Evolutionary conservation across 2,113 vertebrate species (phyloP), one percentile per base, ranked within the genome.

Genomic region (Gadus macrocephalus): DNA sequence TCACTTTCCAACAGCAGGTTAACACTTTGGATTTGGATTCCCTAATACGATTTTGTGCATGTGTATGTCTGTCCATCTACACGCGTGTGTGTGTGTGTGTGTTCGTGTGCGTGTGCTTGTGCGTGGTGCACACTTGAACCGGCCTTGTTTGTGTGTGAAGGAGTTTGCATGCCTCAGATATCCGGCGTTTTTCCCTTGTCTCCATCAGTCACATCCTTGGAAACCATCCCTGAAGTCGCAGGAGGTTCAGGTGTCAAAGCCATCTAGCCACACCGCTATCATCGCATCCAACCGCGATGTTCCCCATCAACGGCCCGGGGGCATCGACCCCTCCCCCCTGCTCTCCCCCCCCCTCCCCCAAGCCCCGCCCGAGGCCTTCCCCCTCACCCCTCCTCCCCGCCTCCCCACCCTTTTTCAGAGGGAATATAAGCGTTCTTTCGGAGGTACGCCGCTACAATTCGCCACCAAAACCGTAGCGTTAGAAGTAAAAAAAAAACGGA

Each of bases 351-450:
- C 22, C n/a, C 59, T 56, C 60, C 62, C 74, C 77, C 42, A 49
- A 25, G 25, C 73, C 25, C 16, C 67, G 16, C 20, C 62, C 17
- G 16, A 63, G 63, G 15, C 61, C 22, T 38, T 22, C 20, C 61
- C 66, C 71, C 71, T 65, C 62, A 6, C 16, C 22, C 55, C 15
- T 17, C 55, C 25, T 62, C 27, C n/a, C 19, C 67, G 73, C 55
- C 16, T 79, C 80, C 68, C 62, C 31, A 71, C 63, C 77, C 67
- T 78, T 55, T 68, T 53, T 25, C 42, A 49, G 68, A 83, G 76
- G 79, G 83, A 78, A 92, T 92, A 92, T 92, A 83, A 91, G 83
- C 5, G 74, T 71, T 58, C 68, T 66, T 60, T 62, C 19, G 28
- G 76, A 70, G 8, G 5, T n/a, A 15, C 64, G 28, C 31, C 42